phyloP scores from a whole-genome alignment of 2,888 invertebrate species.

The Drosophila nr. medialis region DNA sequence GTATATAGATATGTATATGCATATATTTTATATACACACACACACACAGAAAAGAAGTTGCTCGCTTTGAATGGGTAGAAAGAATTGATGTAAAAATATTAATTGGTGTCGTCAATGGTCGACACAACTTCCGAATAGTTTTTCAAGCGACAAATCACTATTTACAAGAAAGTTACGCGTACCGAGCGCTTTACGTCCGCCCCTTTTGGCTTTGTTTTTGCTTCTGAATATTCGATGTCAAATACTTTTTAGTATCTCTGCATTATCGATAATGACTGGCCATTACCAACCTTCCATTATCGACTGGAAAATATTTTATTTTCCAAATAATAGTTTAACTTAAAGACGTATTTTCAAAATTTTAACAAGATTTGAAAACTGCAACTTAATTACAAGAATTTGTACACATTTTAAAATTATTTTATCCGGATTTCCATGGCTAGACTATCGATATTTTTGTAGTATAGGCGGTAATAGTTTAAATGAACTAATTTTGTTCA shows the following conservation, averaged over 20 bases:
- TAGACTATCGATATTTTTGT: background rate
- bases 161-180: slow-evolving; percentile 57
- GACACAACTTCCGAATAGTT: slow-evolving; percentile 26
- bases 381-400: background rate
- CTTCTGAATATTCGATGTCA: slow-evolving; percentile 58
- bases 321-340: background rate
- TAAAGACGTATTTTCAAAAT: background rate
- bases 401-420: no score
- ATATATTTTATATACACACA: slow-evolving; percentile 12
- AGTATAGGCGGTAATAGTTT: background rate
- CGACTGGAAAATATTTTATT: slow-evolving; percentile 18
- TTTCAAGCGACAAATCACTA: slow-evolving; percentile 40
- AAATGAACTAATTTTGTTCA: background rate
- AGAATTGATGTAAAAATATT: slow-evolving; percentile 14
- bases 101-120: slow-evolving; percentile 25
- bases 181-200: slow-evolving; percentile 62
- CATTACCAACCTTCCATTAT: slow-evolving; percentile 33
- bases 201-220: slow-evolving; percentile 64
- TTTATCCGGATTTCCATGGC: background rate
- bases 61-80: slow-evolving; percentile 13
- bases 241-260: slow-evolving; percentile 19
- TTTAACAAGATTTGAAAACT: no score
- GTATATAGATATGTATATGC: slow-evolving; percentile 1
- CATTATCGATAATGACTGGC: slow-evolving; percentile 32
- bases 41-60: slow-evolving; percentile 20